Evolutionary conservation across 2,113 vertebrate genomes (phyloP).

Genomic region (Platysteira castanea): DNA sequence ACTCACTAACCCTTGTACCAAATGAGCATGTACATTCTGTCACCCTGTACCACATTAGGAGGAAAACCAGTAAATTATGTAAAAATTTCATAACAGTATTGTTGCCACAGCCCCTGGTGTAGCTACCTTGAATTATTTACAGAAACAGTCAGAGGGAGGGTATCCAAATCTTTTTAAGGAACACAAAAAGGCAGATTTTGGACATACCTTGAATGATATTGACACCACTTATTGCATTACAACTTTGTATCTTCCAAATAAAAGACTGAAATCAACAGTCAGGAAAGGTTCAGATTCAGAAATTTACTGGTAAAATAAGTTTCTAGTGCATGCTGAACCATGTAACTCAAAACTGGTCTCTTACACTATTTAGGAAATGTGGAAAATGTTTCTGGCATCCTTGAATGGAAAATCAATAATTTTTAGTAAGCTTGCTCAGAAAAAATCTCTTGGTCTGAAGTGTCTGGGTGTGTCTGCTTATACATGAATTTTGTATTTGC

Average conservation of each 20-base stretch:
- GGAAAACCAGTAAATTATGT: background rate
- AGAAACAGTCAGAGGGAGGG: background rate
- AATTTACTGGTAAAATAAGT: background rate
- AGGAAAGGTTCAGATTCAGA: background rate
- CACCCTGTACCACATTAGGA: background rate
- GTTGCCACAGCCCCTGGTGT: background rate
- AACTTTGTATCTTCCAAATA: background rate
- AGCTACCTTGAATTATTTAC: background rate
- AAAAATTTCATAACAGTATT: background rate
- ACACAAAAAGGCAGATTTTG: background rate
- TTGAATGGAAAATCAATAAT: constrained; percentile 26
- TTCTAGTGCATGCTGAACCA: background rate
- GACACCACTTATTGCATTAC: background rate
- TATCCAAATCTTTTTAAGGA: background rate
- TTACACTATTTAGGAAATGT: background rate
- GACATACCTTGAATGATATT: background rate
- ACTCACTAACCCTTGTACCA: background rate
- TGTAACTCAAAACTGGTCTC: background rate
- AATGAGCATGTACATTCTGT: background rate
- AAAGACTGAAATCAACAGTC: background rate
- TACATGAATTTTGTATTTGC: background rate
- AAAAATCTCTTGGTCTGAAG: background rate
- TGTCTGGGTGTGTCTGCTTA: background rate
- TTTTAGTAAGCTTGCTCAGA: background rate
- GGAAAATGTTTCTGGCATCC: constrained; percentile 13